These are phyloP conservation scores for Apolygus lucorum DNA, from an alignment of 1,140 invertebrate genomes.

Conservation along the genomic window DNA sequence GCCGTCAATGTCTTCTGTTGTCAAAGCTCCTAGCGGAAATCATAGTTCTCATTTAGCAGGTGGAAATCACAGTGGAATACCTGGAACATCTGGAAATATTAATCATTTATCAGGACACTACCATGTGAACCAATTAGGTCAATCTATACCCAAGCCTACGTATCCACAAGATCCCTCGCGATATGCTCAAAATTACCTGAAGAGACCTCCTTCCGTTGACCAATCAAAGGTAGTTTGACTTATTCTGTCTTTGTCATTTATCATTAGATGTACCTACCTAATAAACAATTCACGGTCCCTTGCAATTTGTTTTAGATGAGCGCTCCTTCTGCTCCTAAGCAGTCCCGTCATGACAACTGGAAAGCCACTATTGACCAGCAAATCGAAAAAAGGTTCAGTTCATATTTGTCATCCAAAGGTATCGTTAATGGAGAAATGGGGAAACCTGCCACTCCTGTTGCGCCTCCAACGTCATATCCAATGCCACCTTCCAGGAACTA, in stretches of 20 bases:
- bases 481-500: neutral
- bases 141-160: neutral
- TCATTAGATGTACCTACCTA: too few relatives aligned
- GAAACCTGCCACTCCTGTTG: neutral
- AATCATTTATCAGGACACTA: neutral
- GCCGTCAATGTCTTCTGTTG: neutral
- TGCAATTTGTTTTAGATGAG: neutral
- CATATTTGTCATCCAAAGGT: conserved; percentile 31
- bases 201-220: conserved; percentile 14
- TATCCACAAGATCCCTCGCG: neutral
- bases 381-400: conserved; percentile 44
- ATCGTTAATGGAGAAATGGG: conserved; percentile 26
- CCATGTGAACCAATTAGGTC: neutral
- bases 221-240: conserved; percentile 15
- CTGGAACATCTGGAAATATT: neutral
- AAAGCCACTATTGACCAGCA: conserved; percentile 45
- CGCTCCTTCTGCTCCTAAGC: conserved; percentile 39
- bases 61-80: neutral
- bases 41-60: neutral
- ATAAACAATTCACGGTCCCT: neutral
- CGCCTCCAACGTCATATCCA: conserved; percentile 1
- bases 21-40: neutral
- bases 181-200: conserved; percentile 15
- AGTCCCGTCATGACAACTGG: conserved; percentile 46
- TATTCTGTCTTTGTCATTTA: neutral